Conservation (phyloP, 2,797 vertebrate species). For the Ptychobarbus kaznakovi region DNA sequence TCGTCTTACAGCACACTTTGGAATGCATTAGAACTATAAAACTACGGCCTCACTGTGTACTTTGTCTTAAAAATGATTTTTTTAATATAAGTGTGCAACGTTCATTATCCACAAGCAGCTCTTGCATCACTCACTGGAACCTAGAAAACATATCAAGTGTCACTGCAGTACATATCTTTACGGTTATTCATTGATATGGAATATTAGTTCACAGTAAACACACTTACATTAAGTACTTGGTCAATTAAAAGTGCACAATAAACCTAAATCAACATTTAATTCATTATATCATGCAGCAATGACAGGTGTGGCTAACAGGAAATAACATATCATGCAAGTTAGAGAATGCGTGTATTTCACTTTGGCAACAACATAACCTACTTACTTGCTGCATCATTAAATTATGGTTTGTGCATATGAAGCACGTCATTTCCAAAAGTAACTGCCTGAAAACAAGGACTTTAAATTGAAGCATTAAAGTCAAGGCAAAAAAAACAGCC, state of each 20-base stretch:
- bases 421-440: neutral
- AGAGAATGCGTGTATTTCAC: neutral
- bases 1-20: neutral
- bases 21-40: neutral
- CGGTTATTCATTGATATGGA: neutral
- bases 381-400: neutral
- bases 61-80: neutral
- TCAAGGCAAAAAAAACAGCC: neutral
- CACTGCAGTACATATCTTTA: neutral
- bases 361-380: neutral
- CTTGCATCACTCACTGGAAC: too few species aligned
- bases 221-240: neutral
- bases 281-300: neutral
- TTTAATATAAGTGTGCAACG: neutral
- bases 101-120: neutral
- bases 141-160: neutral
- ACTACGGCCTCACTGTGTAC: neutral
- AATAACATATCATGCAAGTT: neutral
- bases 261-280: conserved; percentile 7
- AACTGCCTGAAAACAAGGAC: neutral
- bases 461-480: conserved; percentile 13
- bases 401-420: neutral
- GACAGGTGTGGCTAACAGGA: neutral
- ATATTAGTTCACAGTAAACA: neutral
- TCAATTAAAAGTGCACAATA: neutral